Percentiles rank a stretch among this genome's conserved stretches.
Evolutionary conservation across 2,888 invertebrate genomes (phyloP).

Genomic region (Augochlorella aurata): DNA sequence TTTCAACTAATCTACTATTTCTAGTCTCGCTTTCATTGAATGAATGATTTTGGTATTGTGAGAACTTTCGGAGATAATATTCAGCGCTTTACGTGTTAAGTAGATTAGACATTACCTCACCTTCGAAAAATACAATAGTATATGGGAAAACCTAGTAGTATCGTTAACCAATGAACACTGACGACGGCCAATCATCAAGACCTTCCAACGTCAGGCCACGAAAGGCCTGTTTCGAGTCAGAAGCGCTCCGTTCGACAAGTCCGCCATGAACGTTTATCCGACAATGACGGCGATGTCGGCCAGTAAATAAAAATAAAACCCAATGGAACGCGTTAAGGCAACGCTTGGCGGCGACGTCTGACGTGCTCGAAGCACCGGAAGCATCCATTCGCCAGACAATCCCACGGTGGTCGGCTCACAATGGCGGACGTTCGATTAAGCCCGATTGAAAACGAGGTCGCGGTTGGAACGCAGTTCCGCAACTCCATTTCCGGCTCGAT

Average conservation of each 20-base stretch:
- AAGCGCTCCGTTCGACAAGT: not conserved
- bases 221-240: not conserved
- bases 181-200: not conserved
- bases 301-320: conserved; percentile 47
- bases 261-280: not conserved
- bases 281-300: conserved; percentile 27
- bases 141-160: not conserved
- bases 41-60: no score
- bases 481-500: conserved; percentile 75
- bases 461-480: conserved; percentile 72
- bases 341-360: conserved; percentile 59
- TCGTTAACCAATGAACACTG: not conserved
- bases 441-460: conserved; percentile 54
- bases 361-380: conserved; percentile 52
- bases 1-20: no score
- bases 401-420: conserved; percentile 48
- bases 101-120: no score
- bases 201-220: not conserved
- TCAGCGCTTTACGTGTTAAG: no score
- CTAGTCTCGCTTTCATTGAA: no score
- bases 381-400: conserved; percentile 56
- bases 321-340: conserved; percentile 41
- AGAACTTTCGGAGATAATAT: no score
- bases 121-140: no score
- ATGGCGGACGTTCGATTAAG: conserved; percentile 65